Evolutionary conservation across 2,888 invertebrate species (phyloP).

Genomic region (Philonicus albiceps): DNA sequence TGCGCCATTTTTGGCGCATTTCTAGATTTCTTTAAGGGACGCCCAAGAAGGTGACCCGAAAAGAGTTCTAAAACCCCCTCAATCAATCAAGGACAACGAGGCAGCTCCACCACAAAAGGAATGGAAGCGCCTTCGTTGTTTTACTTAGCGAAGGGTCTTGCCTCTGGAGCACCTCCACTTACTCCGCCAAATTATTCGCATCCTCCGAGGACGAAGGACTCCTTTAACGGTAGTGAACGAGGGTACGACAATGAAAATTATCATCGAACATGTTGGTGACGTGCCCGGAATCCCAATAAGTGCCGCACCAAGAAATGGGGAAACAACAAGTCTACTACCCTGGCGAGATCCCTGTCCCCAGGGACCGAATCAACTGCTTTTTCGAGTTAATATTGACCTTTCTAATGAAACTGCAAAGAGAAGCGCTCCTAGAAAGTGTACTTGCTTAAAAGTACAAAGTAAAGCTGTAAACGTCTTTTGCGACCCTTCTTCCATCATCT

Average conservation of each 20-base stretch:
- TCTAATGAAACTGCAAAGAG: constrained; percentile 3
- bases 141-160: background rate
- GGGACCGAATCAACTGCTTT: background rate
- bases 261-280: background rate
- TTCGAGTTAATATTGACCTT: constrained; percentile 26
- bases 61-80: background rate
- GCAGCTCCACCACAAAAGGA: background rate
- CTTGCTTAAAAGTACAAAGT: background rate
- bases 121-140: background rate
- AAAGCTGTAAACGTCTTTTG: background rate
- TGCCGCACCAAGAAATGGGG: background rate
- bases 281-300: constrained; percentile 19
- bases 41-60: background rate
- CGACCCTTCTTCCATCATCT: background rate
- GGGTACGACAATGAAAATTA: background rate
- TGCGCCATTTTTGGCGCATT: background rate
- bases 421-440: background rate
- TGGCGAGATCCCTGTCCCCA: background rate
- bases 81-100: background rate
- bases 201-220: background rate
- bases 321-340: background rate
- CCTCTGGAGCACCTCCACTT: background rate
- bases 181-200: background rate
- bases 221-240: background rate
- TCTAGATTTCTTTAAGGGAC: background rate